Base-by-base conservation (phyloP, 2,888 invertebrate genomes). In the Hermaeophaga mercurialis region DNA sequence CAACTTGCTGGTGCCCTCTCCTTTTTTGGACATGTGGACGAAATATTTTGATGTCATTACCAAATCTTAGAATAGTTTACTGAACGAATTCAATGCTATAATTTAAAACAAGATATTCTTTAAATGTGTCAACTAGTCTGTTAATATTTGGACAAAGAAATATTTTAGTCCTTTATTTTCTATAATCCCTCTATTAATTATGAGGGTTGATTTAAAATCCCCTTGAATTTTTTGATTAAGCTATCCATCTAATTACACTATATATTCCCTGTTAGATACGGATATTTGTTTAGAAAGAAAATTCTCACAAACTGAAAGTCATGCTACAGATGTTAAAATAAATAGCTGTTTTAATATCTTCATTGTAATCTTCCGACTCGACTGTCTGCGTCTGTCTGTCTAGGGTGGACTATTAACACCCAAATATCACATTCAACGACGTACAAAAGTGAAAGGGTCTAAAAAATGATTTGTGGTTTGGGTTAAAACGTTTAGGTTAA, bases 251-350 rank as follows among this genome's bases (percentile, higher is more conserved):
- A 36, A 36, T 14, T 36, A 36, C 15, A 24, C 26, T 6, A 19
- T 5, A 12, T 22, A 14, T 11, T 43, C 43, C 12, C 24, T 24
- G 8, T 43, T 43, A 43, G 43, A 8, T 24, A 18, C 26, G 43
- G 24, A 15, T 43, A 43, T 43, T 43, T 24, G 26, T 17, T 3
- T 26, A 43, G 3, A 24, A 24, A 43, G 11, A 43, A 15, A 43
- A 36, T 49, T 49, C 48, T 26, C 48, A 49, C 48, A 39, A 43
- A 43, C 17, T n/a, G 38, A 49, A 15, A 49, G 48, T 49, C 48
- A 49, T 39, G 36, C 38, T 18, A 49, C 48, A 49, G 48, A 49
- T 49, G 48, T 49, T 36, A 22, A 47, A 47, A 33, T 36, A 34
- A 43, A 43, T 43, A 43, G 26, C 43, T 3, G 36, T 4, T 15